Base-by-base conservation (phyloP, 2,797 vertebrate genomes). In the Myotis pilosus region DNA sequence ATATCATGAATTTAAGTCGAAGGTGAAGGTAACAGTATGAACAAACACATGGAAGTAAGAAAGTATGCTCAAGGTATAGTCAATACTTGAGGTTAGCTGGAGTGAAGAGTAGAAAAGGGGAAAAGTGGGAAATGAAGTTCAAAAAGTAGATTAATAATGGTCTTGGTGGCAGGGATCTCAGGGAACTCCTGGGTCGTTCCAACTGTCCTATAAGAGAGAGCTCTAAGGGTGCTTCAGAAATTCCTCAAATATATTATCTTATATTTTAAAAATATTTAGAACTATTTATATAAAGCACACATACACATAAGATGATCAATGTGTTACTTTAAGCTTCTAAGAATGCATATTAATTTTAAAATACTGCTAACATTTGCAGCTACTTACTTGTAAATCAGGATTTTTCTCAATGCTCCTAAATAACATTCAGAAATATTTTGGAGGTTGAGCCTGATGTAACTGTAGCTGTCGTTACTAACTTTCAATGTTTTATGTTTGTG, bases 351-450 rank as follows among this genome's bases (percentile, higher is more conserved):
- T 93, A 91, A 88, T 80, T 89, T 53, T 25, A 44, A 19, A 82
- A 81, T 28, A 66, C 3, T 44, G 51, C 64, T 80, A 71, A 47
- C 49, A 83, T 85, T 91, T 88, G 12, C 6, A 85, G 25, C 49
- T 88, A 30, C 33, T 85, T 85, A 44, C 55, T 94, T 91, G 60
- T 87, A 91, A 87, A 75, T 93, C 74, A 89, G 60, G 19, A 78
- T 83, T 91, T 75, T 75, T 96, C 64, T 86, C 12, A 94, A 17
- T 85, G 51, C 62, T 55, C 17, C 33, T 68, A 80, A 66, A 69
- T 83, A 92, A 64, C 36, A 81, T 81, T 89, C 28, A 79, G 72
- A 92, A 86, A 57, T 90, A 87, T 66, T 51, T 94, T 94, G 23
- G 9, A 69, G 36, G 22, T 86, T 86, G 17, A 79, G 28, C 66